phyloP scores from a whole-genome alignment of 53 echinoderm and acorn worm species.

The Crossaster papposus region DNA sequence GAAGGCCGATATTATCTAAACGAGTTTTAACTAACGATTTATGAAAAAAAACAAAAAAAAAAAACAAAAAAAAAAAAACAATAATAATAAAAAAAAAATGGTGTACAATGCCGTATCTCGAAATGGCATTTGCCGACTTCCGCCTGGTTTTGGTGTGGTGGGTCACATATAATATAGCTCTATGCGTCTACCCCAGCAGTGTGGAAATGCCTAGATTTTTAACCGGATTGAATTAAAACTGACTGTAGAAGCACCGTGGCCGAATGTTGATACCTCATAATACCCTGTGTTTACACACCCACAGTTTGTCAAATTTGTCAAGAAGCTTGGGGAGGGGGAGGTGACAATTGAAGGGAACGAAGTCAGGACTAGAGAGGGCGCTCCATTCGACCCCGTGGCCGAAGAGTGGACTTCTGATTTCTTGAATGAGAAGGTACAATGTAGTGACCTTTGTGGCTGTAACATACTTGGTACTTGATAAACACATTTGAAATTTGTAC shows the following conservation, averaged over 20 bases:
- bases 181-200: too few species aligned
- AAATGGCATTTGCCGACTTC: too few species aligned
- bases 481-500: neutral
- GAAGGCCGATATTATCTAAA: too few species aligned
- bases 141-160: too few species aligned
- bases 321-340: constrained; percentile 97
- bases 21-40: too few species aligned
- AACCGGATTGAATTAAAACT: neutral
- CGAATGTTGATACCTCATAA: neutral
- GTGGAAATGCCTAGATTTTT: neutral
- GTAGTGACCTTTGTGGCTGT: constrained; percentile 12
- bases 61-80: too few species aligned
- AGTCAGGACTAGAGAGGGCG: constrained; percentile 83
- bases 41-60: too few species aligned
- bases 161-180: too few species aligned
- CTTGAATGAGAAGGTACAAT: constrained; percentile 70
- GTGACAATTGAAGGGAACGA: constrained; percentile 90
- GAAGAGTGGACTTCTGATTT: constrained; percentile 77
- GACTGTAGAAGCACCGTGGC: too few species aligned
- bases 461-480: neutral
- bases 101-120: too few species aligned
- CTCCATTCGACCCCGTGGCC: constrained; percentile 67
- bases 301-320: constrained; percentile 99
- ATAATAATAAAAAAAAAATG: too few species aligned
- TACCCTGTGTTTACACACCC: constrained; percentile 15